These are phyloP conservation scores for Clytia hemisphaerica DNA, from an alignment of 30 jellyfish, hydroid and myxozoan genomes.

Conservation along the genomic window DNA sequence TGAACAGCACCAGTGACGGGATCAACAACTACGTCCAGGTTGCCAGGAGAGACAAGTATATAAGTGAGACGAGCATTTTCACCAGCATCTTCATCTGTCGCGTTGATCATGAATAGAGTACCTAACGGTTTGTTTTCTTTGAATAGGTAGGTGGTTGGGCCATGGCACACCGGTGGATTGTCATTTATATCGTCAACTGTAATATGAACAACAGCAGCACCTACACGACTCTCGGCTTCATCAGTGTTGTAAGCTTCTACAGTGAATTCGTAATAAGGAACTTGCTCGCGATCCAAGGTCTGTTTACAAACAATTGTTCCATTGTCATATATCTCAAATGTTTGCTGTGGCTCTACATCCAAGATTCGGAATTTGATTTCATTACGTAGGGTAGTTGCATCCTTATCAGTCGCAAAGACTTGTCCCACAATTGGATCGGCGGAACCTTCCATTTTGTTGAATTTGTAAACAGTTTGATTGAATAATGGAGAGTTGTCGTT, in stretches of 20 bases:
- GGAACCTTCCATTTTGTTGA: constrained; percentile 39
- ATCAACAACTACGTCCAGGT: constrained; percentile 21
- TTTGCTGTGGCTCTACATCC: constrained; percentile 41
- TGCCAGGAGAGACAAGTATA: constrained; percentile 10
- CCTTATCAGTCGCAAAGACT: constrained; percentile 55
- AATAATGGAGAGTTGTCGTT: constrained; percentile 79
- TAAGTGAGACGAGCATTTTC: constrained; percentile 51
- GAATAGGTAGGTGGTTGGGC: constrained; percentile 23
- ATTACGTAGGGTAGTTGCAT: constrained; percentile 32
- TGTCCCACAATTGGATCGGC: constrained; percentile 29
- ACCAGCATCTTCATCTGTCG: constrained; percentile 73
- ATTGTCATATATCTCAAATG: not conserved
- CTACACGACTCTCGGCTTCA: constrained; percentile 3
- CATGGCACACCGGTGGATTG: constrained; percentile 59
- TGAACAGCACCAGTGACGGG: constrained; percentile 48
- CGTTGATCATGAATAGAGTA: constrained; percentile 30
- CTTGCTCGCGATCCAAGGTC: constrained; percentile 55
- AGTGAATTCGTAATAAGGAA: not conserved
- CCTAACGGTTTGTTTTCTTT: constrained; percentile 23
- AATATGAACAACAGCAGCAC: constrained; percentile 24
- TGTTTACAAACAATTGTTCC: constrained; percentile 49
- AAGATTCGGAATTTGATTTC: constrained; percentile 36
- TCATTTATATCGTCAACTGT: constrained; percentile 60
- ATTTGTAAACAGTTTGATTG: constrained; percentile 21
- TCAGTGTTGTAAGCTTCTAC: constrained; percentile 34